Evolutionary conservation across 2,888 invertebrate genomes (phyloP), one percentile per base, ranked within the genome.

Genomic region (Andricus quercusramuli): DNA sequence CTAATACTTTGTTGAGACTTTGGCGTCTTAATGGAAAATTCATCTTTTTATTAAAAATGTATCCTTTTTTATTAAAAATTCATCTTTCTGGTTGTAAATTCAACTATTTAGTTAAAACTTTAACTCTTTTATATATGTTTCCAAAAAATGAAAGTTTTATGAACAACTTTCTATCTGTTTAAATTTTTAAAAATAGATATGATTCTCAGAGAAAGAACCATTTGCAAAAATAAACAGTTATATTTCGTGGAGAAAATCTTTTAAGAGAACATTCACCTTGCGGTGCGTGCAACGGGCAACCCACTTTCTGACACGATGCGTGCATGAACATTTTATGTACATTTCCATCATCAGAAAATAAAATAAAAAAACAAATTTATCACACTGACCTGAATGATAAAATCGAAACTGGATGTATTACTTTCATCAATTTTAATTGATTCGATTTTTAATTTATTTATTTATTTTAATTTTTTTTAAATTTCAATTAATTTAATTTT

Each of bases 211-310:
- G 20, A 78, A 81, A 80, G 47, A 59, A 80, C 78, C 77, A 80
- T 79, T 77, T 80, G 81, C 74, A 81, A 85, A 88, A 90, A 88
- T 89, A 89, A 90, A 90, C 89, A 89, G 90, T 89, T 90, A 89
- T 87, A 86, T 74, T 51, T 86, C 83, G 85, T 83, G 84, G 90
- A 91, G 91, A 91, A 91, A 91, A 91, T 91, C 89, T 87, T 90
- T 90, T 89, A 85, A 89, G 89, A 89, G 91, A 90, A 89, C 91
- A 82, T 91, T 91, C 89, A 91, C 91, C 90, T 89, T 84, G 81
- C 85, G 83, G 82, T 85, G 88, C 88, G 88, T 88, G 88, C 89
- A 89, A 88, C 86, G 84, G 82, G 87, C 89, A 91, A 91, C 91
- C 91, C 90, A 91, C 90, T 91, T 91, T 90, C 89, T 84, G 87